These are phyloP conservation scores for Vimba vimba DNA, from an alignment of 2,113 vertebrate species.

Conservation along the genomic window DNA sequence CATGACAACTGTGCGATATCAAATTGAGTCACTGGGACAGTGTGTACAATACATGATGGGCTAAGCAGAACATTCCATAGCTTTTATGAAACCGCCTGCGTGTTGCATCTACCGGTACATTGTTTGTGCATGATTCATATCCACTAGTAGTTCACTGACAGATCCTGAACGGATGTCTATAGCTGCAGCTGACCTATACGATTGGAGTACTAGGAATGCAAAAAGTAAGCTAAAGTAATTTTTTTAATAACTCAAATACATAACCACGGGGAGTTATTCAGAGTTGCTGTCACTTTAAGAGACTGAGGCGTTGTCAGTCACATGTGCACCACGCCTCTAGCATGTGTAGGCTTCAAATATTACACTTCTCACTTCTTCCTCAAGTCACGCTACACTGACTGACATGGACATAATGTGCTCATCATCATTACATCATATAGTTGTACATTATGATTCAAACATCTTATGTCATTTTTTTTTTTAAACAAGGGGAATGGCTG, in stretches of 20 bases:
- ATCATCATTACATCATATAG: neutral
- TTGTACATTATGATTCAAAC: neutral
- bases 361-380: neutral
- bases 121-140: neutral
- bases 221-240: neutral
- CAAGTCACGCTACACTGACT: neutral
- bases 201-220: neutral
- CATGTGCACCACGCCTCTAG: slow-evolving; percentile 50
- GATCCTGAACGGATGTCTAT: neutral
- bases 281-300: slow-evolving; percentile 66
- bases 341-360: slow-evolving; percentile 42
- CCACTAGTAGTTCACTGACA: neutral
- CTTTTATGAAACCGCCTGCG: neutral
- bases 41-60: neutral
- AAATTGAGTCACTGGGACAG: neutral
- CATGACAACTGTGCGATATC: neutral
- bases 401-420: neutral
- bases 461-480: neutral
- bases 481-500: neutral
- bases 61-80: slow-evolving; percentile 14
- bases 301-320: slow-evolving; percentile 50
- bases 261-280: neutral
- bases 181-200: neutral
- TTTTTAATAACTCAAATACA: no score
- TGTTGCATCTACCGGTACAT: neutral